These are phyloP conservation scores for Pachycephala philippinensis DNA, from an alignment of 2,113 vertebrate genomes.

Conservation along the genomic window DNA sequence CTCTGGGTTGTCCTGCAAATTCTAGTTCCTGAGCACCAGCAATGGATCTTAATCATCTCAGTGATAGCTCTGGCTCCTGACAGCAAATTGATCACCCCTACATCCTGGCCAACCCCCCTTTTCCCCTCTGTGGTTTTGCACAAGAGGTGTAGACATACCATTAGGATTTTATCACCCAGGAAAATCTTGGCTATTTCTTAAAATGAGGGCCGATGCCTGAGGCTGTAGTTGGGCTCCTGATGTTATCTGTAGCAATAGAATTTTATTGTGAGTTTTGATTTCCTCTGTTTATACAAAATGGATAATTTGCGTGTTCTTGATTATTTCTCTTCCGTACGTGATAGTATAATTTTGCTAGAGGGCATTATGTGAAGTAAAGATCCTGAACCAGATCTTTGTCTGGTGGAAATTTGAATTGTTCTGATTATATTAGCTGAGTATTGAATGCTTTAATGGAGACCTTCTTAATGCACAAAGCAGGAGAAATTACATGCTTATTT, in stretches of 20 bases:
- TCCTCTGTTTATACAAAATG: neutral
- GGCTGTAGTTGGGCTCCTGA: neutral
- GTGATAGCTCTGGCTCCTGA: neutral
- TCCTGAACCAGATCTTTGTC: neutral
- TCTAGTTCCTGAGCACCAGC: neutral
- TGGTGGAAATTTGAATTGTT: neutral
- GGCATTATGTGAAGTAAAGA: neutral
- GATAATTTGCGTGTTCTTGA: neutral
- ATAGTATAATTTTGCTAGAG: slow-evolving; percentile 3
- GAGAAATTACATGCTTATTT: neutral
- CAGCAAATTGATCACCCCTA: neutral
- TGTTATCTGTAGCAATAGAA: neutral
- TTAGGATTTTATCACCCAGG: neutral
- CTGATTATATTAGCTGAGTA: neutral
- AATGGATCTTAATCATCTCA: neutral
- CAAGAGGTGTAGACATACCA: neutral
- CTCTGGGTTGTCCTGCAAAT: neutral
- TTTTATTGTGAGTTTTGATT: neutral
- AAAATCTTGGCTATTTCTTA: neutral
- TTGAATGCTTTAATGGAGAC: neutral
- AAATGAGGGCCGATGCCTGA: neutral
- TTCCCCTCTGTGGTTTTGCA: neutral
- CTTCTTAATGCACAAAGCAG: neutral
- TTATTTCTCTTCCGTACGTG: neutral
- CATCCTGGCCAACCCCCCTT: neutral